Base-by-base conservation (phyloP, 2,113 vertebrate genomes). In the Burhinus oedicnemus region DNA sequence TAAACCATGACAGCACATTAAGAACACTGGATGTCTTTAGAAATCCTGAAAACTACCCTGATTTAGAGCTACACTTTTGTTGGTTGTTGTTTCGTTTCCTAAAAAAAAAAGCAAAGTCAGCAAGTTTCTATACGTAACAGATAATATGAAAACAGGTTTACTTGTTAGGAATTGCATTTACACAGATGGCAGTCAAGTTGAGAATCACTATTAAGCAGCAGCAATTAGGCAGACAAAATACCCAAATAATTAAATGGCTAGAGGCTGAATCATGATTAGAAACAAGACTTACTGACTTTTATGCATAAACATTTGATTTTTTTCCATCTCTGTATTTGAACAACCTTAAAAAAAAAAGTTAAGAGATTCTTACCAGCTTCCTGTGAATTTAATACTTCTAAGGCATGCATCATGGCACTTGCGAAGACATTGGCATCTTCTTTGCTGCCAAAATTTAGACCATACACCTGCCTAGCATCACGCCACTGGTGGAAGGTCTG, bases 371-470 rank as follows among this genome's bases (percentile, higher is more conserved):
- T 97, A 99, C 99, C 99, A 98, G 99, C 94, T 90, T 99, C 99
- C 98, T 99, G 99, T 87, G 99, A 99, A 98, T 99, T 99, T 97
- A 99, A 98, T 98, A 99, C 99, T 98, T 99, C 99, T 98, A 99
- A 98, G 96, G 99, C 99, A 95, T 99, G 99, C 99, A 99, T 99
- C 99, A 99, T 99, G 99, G 99, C 99, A 98, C 99, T 99, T 97
- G 99, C 99, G 32, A 99, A 99, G 64, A 99, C 99, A 54, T 99
- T 99, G 98, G 99, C 99, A 90, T 99, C 99, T 97, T 99, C 99
- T 97, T 99, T 99, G 97, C 99, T 99, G 98, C 99, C 99, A 88
- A 99, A 99, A 98, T 99, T 99, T 88, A 99, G 99, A 93, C 99
- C 99, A 9, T 99, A 99, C 93, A 99, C 99, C 97, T 99, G 99